phyloP scores from a whole-genome alignment of 2,113 vertebrate species.

The Daubentonia madagascariensis region DNA sequence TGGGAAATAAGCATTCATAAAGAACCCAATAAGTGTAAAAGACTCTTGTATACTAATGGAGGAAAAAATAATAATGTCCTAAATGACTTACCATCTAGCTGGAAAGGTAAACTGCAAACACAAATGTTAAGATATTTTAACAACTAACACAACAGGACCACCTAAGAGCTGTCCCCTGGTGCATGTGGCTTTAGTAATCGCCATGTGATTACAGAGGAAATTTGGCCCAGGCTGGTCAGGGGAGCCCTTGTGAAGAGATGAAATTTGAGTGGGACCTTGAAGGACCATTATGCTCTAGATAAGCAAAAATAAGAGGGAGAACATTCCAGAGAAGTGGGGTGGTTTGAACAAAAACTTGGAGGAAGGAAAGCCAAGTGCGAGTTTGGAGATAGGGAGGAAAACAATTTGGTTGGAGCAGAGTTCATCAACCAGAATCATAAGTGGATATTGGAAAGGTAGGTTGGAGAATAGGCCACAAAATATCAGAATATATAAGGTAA shows the following conservation, averaged over 20 bases:
- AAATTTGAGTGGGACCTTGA: neutral
- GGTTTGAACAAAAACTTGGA: neutral
- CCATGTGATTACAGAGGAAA: neutral
- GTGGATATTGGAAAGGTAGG: neutral
- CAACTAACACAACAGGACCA: neutral
- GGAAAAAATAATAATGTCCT: neutral
- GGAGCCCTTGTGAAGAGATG: neutral
- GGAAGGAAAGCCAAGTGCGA: neutral
- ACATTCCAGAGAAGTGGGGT: neutral
- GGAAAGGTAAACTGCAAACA: neutral
- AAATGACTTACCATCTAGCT: neutral
- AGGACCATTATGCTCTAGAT: neutral
- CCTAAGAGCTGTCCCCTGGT: neutral
- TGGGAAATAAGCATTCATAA: neutral
- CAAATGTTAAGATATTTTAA: neutral
- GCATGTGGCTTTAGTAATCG: neutral
- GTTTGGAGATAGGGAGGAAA: neutral
- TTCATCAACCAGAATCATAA: neutral
- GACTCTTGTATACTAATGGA: neutral
- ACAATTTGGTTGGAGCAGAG: neutral
- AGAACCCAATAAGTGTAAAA: neutral
- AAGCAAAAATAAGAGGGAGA: neutral
- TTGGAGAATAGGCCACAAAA: neutral
- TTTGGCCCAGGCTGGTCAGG: neutral
- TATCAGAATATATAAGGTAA: neutral